Percentiles rank a stretch among this genome's conserved stretches.
Evolutionary conservation across 2,113 vertebrate genomes (phyloP).

Genomic region (Lates calcarifer): DNA sequence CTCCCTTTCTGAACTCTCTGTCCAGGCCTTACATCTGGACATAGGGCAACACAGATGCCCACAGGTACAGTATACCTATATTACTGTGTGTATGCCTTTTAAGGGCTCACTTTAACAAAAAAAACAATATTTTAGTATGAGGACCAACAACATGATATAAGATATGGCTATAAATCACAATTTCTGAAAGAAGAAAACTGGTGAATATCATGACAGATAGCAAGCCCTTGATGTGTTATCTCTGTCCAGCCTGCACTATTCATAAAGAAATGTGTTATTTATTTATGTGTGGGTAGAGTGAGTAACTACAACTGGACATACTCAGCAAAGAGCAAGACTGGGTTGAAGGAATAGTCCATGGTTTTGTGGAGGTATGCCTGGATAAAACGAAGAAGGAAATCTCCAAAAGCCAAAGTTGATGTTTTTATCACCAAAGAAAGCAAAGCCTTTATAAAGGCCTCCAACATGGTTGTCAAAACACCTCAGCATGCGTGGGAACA

Average conservation of each 20-base stretch:
- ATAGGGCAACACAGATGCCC: conserved; percentile 24
- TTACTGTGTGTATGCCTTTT: conserved; percentile 3
- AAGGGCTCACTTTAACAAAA: conserved; percentile 15
- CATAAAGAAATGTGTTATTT: conserved; percentile 27
- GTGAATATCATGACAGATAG: conserved; percentile 12
- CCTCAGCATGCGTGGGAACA: conserved; percentile 93
- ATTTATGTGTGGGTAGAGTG: conserved; percentile 28
- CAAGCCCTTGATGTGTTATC: conserved; percentile 30
- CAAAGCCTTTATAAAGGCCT: conserved; percentile 83
- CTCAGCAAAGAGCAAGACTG: conserved; percentile 25
- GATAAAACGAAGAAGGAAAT: conserved; percentile 67
- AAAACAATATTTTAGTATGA: not conserved
- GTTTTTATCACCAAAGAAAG: conserved; percentile 73
- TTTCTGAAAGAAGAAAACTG: conserved; percentile 33
- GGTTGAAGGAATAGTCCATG: not conserved
- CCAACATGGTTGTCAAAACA: conserved; percentile 91
- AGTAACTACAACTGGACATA: conserved; percentile 27
- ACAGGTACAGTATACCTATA: conserved; percentile 33
- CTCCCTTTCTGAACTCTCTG: conserved; percentile 10
- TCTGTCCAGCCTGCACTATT: conserved; percentile 12
- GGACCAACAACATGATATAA: not conserved
- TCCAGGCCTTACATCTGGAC: conserved; percentile 15
- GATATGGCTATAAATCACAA: not conserved
- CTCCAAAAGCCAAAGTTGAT: conserved; percentile 76
- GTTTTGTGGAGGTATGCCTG: conserved; percentile 36